Conservation (phyloP, 2,888 invertebrate genomes). For the Lamproptera curius region DNA sequence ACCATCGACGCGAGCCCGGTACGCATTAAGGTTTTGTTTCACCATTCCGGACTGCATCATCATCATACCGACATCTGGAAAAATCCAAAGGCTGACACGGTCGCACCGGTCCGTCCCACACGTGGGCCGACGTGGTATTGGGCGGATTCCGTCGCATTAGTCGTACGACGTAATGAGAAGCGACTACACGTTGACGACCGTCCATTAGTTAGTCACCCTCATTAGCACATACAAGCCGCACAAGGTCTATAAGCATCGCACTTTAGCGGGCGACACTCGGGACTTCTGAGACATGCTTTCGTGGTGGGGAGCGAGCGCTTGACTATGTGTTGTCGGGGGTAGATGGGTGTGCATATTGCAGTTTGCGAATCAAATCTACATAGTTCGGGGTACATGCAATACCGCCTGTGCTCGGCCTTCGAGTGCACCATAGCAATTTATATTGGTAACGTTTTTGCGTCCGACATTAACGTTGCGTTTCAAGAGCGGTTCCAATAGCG, state of each 20-base stretch:
- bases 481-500: not conserved
- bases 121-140: no score
- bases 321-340: conserved; percentile 57
- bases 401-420: conserved; percentile 66
- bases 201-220: conserved; percentile 62
- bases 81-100: conserved; percentile 81
- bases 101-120: no score
- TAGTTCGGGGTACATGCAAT: conserved; percentile 56
- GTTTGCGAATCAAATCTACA: conserved; percentile 68
- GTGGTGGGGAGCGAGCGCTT: conserved; percentile 54
- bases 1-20: conserved; percentile 88
- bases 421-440: conserved; percentile 73
- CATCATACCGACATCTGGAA: conserved; percentile 97
- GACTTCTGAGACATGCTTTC: conserved; percentile 77
- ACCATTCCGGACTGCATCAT: conserved; percentile 98
- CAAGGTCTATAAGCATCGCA: conserved; percentile 68
- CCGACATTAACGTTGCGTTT: conserved; percentile 29
- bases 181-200: conserved; percentile 46
- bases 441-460: conserved; percentile 39
- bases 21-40: conserved; percentile 91
- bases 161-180: conserved; percentile 55
- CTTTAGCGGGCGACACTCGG: conserved; percentile 60
- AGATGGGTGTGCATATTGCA: conserved; percentile 66
- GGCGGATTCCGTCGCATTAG: conserved; percentile 55
- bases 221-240: conserved; percentile 70